A percentile compares a stretch with the other conserved stretches of the same genome.
These are phyloP conservation scores for Micromussa lordhowensis DNA, from an alignment of 92 coral and sea anemone species.

Conservation along the genomic window DNA sequence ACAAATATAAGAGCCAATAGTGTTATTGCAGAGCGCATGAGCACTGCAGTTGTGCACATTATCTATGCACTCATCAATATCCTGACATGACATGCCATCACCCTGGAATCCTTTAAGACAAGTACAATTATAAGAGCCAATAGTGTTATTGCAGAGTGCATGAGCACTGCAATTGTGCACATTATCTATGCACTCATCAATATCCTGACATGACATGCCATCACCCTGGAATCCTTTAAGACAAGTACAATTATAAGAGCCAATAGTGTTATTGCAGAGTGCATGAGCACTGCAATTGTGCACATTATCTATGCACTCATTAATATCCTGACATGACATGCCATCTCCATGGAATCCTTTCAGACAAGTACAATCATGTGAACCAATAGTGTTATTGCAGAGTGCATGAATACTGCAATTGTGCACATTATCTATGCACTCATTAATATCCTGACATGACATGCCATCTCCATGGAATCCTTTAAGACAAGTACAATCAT, in stretches of 20 bases:
- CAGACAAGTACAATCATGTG: background rate
- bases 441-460: background rate
- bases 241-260: too few relatives aligned
- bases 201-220: background rate
- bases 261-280: too few relatives aligned
- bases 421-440: background rate
- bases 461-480: conserved; percentile 14
- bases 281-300: background rate
- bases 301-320: background rate
- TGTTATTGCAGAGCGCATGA: background rate
- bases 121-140: conserved; percentile 1
- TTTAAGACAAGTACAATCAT: background rate
- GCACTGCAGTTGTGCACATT: background rate
- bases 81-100: background rate
- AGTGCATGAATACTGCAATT: too few relatives aligned
- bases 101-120: conserved; percentile 1
- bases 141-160: background rate
- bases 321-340: background rate
- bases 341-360: conserved; percentile 3
- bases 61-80: background rate
- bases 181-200: background rate
- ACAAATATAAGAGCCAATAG: conserved; percentile 2
- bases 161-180: background rate
- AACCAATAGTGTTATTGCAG: background rate
- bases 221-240: background rate